Evolutionary conservation across 2,113 vertebrate species (phyloP).

Genomic region (Aspiorhynchus laticeps): DNA sequence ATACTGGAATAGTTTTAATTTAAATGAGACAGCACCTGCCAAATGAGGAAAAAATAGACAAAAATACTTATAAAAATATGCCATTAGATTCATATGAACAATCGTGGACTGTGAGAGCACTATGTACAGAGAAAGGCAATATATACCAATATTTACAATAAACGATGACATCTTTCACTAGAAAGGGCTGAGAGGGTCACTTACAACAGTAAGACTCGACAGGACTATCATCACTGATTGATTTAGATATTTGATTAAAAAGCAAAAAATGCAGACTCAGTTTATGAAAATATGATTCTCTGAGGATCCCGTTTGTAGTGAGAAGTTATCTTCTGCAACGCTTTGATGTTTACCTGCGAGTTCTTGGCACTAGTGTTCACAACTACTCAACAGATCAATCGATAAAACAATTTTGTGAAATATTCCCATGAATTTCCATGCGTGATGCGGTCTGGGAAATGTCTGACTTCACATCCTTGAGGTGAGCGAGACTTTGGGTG

Average conservation of each 20-base stretch:
- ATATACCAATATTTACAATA: conserved; percentile 80
- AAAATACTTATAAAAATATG: conserved; percentile 86
- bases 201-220: conserved; percentile 48
- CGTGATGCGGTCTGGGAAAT: neutral
- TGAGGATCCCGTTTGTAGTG: neutral
- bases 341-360: neutral
- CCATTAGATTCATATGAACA: conserved; percentile 84
- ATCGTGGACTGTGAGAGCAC: conserved; percentile 74
- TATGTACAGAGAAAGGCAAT: conserved; percentile 84
- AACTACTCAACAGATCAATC: neutral
- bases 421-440: neutral
- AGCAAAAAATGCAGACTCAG: neutral
- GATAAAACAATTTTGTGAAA: neutral
- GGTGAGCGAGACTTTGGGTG: neutral
- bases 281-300: conserved; percentile 46
- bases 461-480: neutral
- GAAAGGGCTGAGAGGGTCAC: conserved; percentile 63
- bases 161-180: conserved; percentile 72
- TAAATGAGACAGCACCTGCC: conserved; percentile 71
- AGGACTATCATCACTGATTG: neutral
- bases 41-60: conserved; percentile 48
- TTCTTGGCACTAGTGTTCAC: neutral
- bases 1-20: conserved; percentile 71
- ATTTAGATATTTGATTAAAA: neutral
- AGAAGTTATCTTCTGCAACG: neutral